These are phyloP conservation scores for Megaleporinus macrocephalus DNA, from an alignment of 2,113 vertebrate species.

Conservation along the genomic window DNA sequence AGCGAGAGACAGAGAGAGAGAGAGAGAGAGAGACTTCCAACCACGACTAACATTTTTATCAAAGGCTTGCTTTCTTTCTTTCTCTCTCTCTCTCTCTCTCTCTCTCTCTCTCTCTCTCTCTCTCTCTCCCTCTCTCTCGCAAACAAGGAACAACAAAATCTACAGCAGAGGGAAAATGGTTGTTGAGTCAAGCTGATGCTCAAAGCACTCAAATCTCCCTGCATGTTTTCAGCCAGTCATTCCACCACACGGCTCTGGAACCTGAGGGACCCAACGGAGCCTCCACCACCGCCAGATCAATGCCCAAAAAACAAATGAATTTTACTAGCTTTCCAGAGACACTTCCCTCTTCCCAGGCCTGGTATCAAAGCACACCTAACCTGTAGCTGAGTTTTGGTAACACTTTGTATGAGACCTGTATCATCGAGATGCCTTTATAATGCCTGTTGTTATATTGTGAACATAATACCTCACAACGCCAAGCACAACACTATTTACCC, in stretches of 20 bases:
- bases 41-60: conserved; percentile 39
- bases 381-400: too few species aligned
- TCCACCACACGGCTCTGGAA: neutral
- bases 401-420: too few species aligned
- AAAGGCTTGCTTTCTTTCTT: conserved; percentile 47
- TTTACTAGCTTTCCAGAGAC: neutral
- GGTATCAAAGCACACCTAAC: too few species aligned
- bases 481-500: too few species aligned
- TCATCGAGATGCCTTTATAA: too few species aligned
- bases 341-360: too few species aligned
- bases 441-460: too few species aligned
- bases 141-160: conserved; percentile 54
- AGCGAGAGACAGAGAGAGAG: conserved; percentile 23
- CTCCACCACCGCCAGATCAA: neutral
- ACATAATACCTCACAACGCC: too few species aligned
- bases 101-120: conserved; percentile 33
- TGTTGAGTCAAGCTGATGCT: conserved; percentile 53
- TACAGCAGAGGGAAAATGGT: conserved; percentile 51
- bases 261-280: neutral
- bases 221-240: conserved; percentile 37
- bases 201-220: conserved; percentile 53
- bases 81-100: conserved; percentile 13
- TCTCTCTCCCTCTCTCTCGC: neutral
- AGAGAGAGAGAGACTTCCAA: conserved; percentile 1
- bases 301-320: neutral